Conservation (phyloP, 23 tunicate genomes). For the Phallusia fumigata region DNA sequence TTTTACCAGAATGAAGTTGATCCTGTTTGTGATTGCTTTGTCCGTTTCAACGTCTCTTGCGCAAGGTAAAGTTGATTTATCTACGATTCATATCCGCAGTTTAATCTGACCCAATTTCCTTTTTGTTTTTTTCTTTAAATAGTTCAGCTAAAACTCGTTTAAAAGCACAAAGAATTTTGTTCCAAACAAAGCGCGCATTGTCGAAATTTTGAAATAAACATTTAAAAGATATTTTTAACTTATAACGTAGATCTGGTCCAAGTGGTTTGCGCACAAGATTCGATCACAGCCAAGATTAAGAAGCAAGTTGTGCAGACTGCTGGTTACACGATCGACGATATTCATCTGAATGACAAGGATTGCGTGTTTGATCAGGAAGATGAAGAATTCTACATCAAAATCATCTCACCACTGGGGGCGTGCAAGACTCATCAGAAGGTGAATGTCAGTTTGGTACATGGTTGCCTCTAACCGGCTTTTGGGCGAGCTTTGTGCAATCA, state of each 20-base stretch:
- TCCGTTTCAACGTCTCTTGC: conserved; percentile 17
- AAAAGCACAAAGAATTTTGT: too few relatives aligned
- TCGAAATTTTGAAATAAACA: background rate
- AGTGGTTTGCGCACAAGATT: conserved; percentile 56
- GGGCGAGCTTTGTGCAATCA: too few relatives aligned
- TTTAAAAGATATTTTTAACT: background rate
- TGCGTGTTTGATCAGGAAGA: conserved; percentile 68
- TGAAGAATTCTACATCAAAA: conserved; percentile 46
- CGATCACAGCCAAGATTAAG: conserved; percentile 69
- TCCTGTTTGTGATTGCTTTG: conserved; percentile 23
- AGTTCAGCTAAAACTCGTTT: too few relatives aligned
- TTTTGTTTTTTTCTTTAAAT: too few relatives aligned
- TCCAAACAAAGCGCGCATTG: too few relatives aligned
- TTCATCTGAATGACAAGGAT: conserved; percentile 70
- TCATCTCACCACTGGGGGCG: conserved; percentile 46
- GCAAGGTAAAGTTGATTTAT: conserved; percentile 29
- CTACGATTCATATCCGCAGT: too few relatives aligned
- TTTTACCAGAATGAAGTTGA: conserved; percentile 41
- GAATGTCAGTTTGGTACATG: conserved; percentile 5
- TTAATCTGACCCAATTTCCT: too few relatives aligned
- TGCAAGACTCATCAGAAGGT: conserved; percentile 71
- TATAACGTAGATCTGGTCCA: conserved; percentile 66
- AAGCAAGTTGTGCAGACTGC: conserved; percentile 69
- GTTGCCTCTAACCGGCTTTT: too few relatives aligned
- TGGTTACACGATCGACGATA: conserved; percentile 37